Conservation (phyloP, 1,140 invertebrate species). For the Achroia grisella region DNA sequence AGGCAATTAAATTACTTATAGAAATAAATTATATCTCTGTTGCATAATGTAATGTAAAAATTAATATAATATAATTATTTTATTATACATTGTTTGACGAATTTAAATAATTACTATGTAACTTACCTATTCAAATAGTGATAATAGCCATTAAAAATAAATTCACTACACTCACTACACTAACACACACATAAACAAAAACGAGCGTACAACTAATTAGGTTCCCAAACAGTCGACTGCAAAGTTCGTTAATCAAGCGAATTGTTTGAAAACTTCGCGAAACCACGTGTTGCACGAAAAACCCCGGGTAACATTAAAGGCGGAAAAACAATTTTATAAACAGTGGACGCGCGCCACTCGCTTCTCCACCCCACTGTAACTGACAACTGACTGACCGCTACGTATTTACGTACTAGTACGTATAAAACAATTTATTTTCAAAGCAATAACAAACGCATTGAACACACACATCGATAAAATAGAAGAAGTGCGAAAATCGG, state of each 20-base stretch:
- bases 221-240: too few species aligned
- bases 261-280: constrained; percentile 27
- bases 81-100: too few species aligned
- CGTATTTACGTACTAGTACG: constrained; percentile 39
- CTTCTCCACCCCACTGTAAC: constrained; percentile 49
- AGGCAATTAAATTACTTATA: too few species aligned
- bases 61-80: too few species aligned
- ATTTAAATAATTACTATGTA: constrained; percentile 6
- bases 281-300: constrained; percentile 43
- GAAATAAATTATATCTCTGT: too few species aligned
- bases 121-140: constrained; percentile 1
- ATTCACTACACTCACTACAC: constrained; percentile 4
- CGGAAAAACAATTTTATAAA: constrained; percentile 35
- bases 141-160: neutral
- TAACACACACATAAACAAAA: constrained; percentile 9
- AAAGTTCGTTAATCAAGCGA: constrained; percentile 20
- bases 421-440: constrained; percentile 64
- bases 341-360: constrained; percentile 25
- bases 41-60: too few species aligned
- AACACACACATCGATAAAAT: constrained; percentile 26
- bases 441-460: constrained; percentile 38
- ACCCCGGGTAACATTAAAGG: constrained; percentile 7
- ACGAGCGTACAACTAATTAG: neutral
- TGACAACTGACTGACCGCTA: constrained; percentile 55
- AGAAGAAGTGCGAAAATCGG: constrained; percentile 10